Evolutionary conservation across 2,113 vertebrate species (phyloP), one percentile per base, ranked within the genome.

Genomic region (Notarius lentiginosus): DNA sequence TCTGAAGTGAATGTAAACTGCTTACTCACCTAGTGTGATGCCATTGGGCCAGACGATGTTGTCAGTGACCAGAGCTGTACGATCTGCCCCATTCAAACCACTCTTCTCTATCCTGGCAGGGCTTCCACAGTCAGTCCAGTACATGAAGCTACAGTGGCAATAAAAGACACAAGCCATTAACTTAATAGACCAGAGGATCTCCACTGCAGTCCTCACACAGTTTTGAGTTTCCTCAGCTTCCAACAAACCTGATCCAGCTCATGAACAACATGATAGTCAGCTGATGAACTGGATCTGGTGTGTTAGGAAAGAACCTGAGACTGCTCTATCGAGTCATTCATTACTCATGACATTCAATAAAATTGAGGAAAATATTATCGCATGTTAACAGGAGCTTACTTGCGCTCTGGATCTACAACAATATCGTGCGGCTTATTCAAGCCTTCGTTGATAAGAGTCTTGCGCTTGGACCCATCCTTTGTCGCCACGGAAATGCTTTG

Each of bases 51-150:
- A 97, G 83, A 94, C 79, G 49, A 98, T 96, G 90, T 94, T 87
- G 1, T 96, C 94, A 0, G 93, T 95, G 65, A 98, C 97, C 63
- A 98, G 88, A 5, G 95, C 82, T 3, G 93, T 87, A 0, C 95
- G 92, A 81, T 94, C 93, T 0, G 91, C 95, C 1, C 97, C 97
- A 0, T 98, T 98, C 90, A 98, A 90, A 0, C 97, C 97, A 0
- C 96, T 94, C 90, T 95, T 97, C 91, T 96, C 95, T 63, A 98
- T 98, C 90, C 94, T 95, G 17, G 97, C 95, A 0, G 95, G 89
- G 3, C 88, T 88, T 0, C 97, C 97, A 96, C 97, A 97, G 86
- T 98, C 97, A 0, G 96, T 97, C 97, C 97, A 98, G 90, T 97
- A 98, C 96, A 98, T 97, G 83, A 97, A 97, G 86, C 97, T 98